Percentiles rank a stretch among this genome's conserved stretches.
These are phyloP conservation scores for Cosmopolites sordidus DNA, from an alignment of 2,888 invertebrate species.

Conservation along the genomic window DNA sequence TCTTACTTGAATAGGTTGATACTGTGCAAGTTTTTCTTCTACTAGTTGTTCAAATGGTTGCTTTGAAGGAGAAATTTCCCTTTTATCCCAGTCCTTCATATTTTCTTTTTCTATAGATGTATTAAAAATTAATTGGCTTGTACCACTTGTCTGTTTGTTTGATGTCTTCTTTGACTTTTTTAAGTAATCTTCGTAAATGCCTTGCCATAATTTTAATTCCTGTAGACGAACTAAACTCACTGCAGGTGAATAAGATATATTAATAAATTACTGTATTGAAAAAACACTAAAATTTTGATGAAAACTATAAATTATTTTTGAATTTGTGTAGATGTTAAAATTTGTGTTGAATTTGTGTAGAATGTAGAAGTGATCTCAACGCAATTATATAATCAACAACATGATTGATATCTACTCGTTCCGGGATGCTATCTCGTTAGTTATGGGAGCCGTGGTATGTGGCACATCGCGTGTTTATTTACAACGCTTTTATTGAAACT, in stretches of 20 bases:
- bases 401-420: too few species aligned
- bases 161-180: slow-evolving; percentile 26
- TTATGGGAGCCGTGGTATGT: too few species aligned
- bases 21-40: slow-evolving; percentile 55
- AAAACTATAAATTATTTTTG: too few species aligned
- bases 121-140: neutral
- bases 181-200: slow-evolving; percentile 38
- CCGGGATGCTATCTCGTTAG: too few species aligned
- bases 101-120: slow-evolving; percentile 29
- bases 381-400: too few species aligned
- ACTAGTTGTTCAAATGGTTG: slow-evolving; percentile 56
- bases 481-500: too few species aligned
- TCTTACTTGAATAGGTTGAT: slow-evolving; percentile 30
- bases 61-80: slow-evolving; percentile 49
- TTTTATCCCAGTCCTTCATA: slow-evolving; percentile 44
- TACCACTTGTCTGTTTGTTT: neutral
- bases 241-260: slow-evolving; percentile 31
- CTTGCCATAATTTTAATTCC: slow-evolving; percentile 58
- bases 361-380: too few species aligned
- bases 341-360: too few species aligned
- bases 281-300: slow-evolving; percentile 11
- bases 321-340: too few species aligned
- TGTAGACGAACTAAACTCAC: slow-evolving; percentile 46
- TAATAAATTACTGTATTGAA: slow-evolving; percentile 5
- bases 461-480: too few species aligned